Evolutionary conservation across 2,797 vertebrate genomes (phyloP), one percentile per base, ranked within the genome.

Genomic region (Hoplostethus atlanticus): DNA sequence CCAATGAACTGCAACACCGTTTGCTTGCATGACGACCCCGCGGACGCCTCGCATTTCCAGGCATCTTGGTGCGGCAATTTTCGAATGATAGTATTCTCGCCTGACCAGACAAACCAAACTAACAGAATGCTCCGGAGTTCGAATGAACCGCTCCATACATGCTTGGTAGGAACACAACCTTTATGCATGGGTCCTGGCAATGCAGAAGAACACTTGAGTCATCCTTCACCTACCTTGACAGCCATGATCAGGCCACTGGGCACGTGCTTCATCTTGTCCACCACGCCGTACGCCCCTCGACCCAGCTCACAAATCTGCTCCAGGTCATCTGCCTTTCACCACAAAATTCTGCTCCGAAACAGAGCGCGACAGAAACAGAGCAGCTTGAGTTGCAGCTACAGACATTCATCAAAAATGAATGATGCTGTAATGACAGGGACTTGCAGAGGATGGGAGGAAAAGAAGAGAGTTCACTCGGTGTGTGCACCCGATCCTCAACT

Each of bases 181-280:
- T 36, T 36, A 36, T 1, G 5, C 0, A 8, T 36, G 34, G 28
- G 28, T 28, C 28, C 6, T 8, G 34, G 7, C 34, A 36, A 36
- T 8, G 34, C 34, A 36, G 34, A 36, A 36, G 34, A 36, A 36
- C 34, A 36, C 7, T 36, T 36, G 34, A 36, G 34, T 36, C 36
- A 31, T 28, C 40, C 0, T 55, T 5, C 56, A 5, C 90, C 64
- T 55, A 98, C 97, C 96, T 99, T 99, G 56, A 99, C 97, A 0
- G 97, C 97, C 97, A 99, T 98, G 88, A 99, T 98, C 84, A 97
- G 94, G 21, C 88, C 97, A 0, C 97, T 98, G 65, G 97, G 97
- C 77, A 97, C 91, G 16, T 99, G 97, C 47, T 92, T 95, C 97
- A 99, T 98, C 94, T 97, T 97, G 92, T 98, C 97, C 92, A 99